Conservation (phyloP, 2,113 vertebrate species). For the Ailurus styani region DNA sequence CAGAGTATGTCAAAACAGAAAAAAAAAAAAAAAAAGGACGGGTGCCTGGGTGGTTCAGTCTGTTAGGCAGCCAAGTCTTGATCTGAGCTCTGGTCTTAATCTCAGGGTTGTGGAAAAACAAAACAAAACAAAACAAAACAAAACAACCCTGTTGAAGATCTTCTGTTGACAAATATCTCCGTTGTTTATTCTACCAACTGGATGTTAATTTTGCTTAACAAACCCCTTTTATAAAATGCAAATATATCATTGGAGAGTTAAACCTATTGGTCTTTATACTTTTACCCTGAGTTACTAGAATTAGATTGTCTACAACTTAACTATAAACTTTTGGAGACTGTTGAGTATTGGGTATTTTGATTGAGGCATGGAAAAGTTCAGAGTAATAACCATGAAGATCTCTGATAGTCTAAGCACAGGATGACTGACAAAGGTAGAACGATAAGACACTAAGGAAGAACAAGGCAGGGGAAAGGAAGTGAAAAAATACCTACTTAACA, state of each 20-base stretch:
- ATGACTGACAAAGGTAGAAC: neutral
- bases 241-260: neutral
- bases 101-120: neutral
- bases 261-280: neutral
- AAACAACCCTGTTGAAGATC: neutral
- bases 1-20: neutral
- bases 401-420: neutral
- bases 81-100: neutral
- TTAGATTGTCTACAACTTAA: slow-evolving; percentile 16
- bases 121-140: neutral
- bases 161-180: neutral
- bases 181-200: neutral
- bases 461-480: slow-evolving; percentile 21
- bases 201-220: slow-evolving; percentile 35
- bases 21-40: neutral
- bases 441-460: neutral
- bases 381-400: neutral
- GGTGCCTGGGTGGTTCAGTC: neutral
- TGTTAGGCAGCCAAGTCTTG: neutral
- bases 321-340: neutral
- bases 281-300: slow-evolving; percentile 14
- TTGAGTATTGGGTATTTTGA: neutral
- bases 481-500: slow-evolving; percentile 43
- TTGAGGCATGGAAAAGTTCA: neutral
- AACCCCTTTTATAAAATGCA: slow-evolving; percentile 22